Evolutionary conservation across 2,888 invertebrate genomes (phyloP).

Genomic region (Prosopocoilus inquinatus): DNA sequence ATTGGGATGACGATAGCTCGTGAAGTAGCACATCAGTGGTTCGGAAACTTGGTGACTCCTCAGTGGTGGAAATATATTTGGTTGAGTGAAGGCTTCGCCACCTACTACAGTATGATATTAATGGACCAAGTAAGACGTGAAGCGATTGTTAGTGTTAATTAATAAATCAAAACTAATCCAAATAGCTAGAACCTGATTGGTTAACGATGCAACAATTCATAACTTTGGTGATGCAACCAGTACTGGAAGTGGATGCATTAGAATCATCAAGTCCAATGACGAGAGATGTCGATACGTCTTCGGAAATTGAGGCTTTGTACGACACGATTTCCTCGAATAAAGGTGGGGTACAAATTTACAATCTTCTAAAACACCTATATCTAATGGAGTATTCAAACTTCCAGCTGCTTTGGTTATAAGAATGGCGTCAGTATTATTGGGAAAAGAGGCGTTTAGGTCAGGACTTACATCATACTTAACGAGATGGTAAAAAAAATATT

Average conservation of each 20-base stretch:
- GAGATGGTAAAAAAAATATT: constrained; percentile 2
- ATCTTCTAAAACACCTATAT: too few relatives aligned
- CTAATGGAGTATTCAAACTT: background rate
- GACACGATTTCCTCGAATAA: constrained; percentile 63
- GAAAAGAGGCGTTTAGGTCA: background rate
- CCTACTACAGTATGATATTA: constrained; percentile 39
- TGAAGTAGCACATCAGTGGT: constrained; percentile 59
- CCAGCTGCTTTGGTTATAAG: constrained; percentile 13
- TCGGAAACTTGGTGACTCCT: constrained; percentile 49
- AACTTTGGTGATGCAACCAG: constrained; percentile 44
- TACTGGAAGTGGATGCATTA: constrained; percentile 47
- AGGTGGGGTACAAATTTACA: constrained; percentile 44
- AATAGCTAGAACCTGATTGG: constrained; percentile 45
- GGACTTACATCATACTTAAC: constrained; percentile 4
- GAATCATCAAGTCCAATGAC: constrained; percentile 58
- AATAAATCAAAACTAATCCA: too few relatives aligned
- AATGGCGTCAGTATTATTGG: constrained; percentile 9
- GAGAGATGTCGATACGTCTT: constrained; percentile 52
- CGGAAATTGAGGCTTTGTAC: constrained; percentile 55
- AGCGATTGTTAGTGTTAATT: background rate
- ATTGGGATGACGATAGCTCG: constrained; percentile 49
- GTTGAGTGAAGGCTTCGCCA: constrained; percentile 57
- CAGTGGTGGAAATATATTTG: constrained; percentile 49
- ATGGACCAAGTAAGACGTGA: background rate
- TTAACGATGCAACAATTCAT: constrained; percentile 51